Conservation (phyloP, 2,113 vertebrate species). For the Pelecanoides urinatrix region DNA sequence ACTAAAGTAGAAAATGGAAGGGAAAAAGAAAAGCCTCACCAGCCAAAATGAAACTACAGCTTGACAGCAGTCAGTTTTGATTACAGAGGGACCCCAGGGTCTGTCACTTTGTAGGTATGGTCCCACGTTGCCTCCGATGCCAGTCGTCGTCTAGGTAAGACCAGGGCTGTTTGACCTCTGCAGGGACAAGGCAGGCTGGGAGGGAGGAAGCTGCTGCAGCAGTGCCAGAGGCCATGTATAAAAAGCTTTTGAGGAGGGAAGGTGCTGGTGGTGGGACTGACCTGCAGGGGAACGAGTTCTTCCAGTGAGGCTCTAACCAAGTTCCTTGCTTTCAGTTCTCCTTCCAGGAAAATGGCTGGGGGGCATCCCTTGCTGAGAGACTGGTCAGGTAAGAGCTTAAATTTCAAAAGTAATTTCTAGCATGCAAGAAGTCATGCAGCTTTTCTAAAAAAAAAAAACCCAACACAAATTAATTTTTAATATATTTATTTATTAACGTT, state of each 20-base stretch:
- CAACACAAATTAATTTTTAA: not conserved
- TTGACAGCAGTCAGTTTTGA: not conserved
- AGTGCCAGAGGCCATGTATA: not conserved
- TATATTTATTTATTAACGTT: not conserved
- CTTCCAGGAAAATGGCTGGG: conserved; percentile 88
- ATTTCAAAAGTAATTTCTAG: not conserved
- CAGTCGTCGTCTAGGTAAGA: rapidly evolving
- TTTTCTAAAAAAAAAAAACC: not conserved
- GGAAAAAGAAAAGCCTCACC: not conserved
- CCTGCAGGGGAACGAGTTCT: not conserved
- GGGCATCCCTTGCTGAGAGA: conserved; percentile 80
- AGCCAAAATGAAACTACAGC: not conserved
- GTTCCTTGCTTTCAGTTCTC: conserved; percentile 76
- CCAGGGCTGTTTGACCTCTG: not conserved
- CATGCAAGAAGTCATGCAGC: not conserved
- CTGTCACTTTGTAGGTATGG: rapidly evolving
- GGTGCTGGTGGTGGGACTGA: not conserved
- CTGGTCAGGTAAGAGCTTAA: conserved; percentile 81
- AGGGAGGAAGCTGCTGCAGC: not conserved
- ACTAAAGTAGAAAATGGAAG: not conserved
- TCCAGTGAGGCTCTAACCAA: not conserved
- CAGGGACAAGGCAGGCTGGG: not conserved
- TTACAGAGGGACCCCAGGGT: no score
- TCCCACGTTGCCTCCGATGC: not conserved
- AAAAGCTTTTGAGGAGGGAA: not conserved